Base-by-base conservation (phyloP, 1,140 invertebrate species). In the Hyphantria cunea region DNA sequence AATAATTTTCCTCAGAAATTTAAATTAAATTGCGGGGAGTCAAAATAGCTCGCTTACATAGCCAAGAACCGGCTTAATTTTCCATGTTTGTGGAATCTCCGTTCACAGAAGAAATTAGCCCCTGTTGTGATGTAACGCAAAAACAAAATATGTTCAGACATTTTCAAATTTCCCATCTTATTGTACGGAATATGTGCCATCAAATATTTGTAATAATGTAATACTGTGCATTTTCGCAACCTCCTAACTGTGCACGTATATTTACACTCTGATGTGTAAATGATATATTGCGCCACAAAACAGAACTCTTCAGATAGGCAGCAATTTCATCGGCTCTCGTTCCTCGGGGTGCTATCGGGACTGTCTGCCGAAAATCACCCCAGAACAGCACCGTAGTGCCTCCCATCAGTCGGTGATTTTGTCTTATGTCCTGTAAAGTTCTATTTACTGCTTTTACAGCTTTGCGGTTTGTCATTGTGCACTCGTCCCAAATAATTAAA, bases 311-410 rank as follows among this genome's bases (percentile, higher is more conserved):
- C 69, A 87, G 32, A 56, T 71, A 83, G 52, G 81, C 71, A 67
- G 89, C 88, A 15, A 92, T 39, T 84, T 91, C 81, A 73, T 92
- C 82, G 33, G 86, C 85, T 61, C 66, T 51, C 15, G 86, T 92
- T 68, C 71, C 80, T 74, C 80, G 66, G 15, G 66, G 49, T 17
- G 91, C 82, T 31, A 92, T 78, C 14, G 91, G 90, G 44, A 92
- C 65, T 32, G 78, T 92, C 74, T 93, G 89, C 32, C 89, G 64
- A 75, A 92, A 93, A 81, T 93, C 89, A 25, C 91, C 91, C 13
- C 68, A 56, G 10, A 73, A 48, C 42, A 73, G 34, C 9, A 72
- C 51, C 9, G 67, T 60, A 51, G 70, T 25, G 31, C 74, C 74
- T 54, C 67, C 70, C 56, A 75, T 64, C 6, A 72, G 37, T 9